phyloP scores from a whole-genome alignment of 2,113 vertebrate species.

The Lagopus leucura region DNA sequence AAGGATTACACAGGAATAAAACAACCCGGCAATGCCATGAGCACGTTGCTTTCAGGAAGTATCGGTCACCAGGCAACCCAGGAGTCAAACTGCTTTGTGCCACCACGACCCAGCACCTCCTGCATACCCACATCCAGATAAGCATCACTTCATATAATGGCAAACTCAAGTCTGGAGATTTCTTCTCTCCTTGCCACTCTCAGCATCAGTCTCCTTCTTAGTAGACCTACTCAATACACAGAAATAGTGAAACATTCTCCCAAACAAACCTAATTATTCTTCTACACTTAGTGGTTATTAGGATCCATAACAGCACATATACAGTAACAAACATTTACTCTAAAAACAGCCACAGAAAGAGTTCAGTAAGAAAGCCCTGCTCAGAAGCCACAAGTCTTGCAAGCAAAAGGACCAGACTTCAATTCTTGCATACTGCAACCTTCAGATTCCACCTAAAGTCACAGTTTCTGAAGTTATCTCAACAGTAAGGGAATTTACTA shows the following conservation, averaged over 20 bases:
- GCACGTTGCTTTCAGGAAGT: not conserved
- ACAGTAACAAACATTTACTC: not conserved
- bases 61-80: fast-evolving
- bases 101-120: not conserved
- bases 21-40: fast-evolving
- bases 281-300: not conserved
- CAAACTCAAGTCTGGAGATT: not conserved
- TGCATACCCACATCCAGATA: fast-evolving
- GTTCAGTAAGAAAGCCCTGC: not conserved
- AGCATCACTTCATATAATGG: fast-evolving
- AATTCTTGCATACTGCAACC: not conserved
- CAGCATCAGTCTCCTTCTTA: not conserved
- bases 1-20: constrained; percentile 1
- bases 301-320: not conserved
- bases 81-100: fast-evolving
- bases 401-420: not conserved
- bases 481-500: not conserved
- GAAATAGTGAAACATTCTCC: not conserved
- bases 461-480: not conserved
- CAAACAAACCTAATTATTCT: not conserved
- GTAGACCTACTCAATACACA: not conserved
- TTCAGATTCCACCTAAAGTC: not conserved
- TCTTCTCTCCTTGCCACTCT: not conserved
- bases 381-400: not conserved
- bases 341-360: not conserved